phyloP scores from a whole-genome alignment of 2,888 invertebrate genomes.

The Amblyteles armatorius region DNA sequence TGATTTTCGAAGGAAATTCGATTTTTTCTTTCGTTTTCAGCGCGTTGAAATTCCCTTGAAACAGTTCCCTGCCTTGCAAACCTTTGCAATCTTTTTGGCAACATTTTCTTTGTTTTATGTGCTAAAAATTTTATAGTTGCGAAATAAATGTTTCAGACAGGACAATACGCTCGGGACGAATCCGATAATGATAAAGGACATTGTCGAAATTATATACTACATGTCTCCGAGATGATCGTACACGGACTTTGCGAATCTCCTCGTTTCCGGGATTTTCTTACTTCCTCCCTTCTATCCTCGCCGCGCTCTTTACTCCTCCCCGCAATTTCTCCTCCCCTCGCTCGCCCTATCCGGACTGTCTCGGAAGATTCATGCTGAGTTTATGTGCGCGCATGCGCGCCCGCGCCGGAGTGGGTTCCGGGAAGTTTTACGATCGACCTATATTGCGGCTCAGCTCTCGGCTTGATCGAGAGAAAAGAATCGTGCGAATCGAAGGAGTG shows the following conservation, averaged over 20 bases:
- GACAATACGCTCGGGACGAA: too few relatives aligned
- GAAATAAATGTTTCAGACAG: too few relatives aligned
- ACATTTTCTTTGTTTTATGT: too few relatives aligned
- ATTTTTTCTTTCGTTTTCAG: too few relatives aligned
- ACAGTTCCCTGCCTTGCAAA: too few relatives aligned
- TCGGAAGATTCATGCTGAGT: constrained; percentile 10
- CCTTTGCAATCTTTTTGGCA: neutral
- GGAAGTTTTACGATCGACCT: constrained; percentile 38
- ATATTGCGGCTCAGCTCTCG: neutral
- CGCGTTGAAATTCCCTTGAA: neutral
- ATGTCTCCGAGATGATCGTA: too few relatives aligned
- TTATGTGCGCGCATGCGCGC: too few relatives aligned
- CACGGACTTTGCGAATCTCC: too few relatives aligned
- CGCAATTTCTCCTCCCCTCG: neutral
- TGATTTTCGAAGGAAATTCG: too few relatives aligned
- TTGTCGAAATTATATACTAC: too few relatives aligned
- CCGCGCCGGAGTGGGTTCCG: neutral
- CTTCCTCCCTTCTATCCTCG: neutral
- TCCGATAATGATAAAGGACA: neutral
- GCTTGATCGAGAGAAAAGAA: constrained; percentile 35
- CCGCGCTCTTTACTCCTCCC: neutral
- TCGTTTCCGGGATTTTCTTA: too few relatives aligned
- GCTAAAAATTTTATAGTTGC: too few relatives aligned
- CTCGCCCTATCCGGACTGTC: neutral
- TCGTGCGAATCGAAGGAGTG: constrained; percentile 52